phyloP scores from a whole-genome alignment of 2,113 vertebrate genomes.

The Sinocyclocheilus maitianheensis region DNA sequence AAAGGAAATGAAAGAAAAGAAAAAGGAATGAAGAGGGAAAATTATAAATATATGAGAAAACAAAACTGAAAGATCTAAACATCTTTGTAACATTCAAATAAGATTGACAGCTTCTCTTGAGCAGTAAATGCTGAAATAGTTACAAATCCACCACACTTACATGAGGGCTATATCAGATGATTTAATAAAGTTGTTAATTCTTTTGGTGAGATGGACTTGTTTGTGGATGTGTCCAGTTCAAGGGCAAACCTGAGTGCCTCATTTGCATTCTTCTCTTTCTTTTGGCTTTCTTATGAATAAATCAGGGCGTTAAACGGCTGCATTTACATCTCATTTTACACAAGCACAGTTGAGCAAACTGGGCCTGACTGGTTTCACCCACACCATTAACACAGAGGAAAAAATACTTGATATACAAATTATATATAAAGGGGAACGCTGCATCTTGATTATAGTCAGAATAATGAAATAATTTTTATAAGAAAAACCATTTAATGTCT shows the following conservation, averaged over 20 bases:
- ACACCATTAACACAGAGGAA: slow-evolving; percentile 39
- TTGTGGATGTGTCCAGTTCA: slow-evolving; percentile 66
- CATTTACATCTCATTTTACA: slow-evolving; percentile 76
- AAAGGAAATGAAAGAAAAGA: background rate
- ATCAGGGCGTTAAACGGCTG: slow-evolving; percentile 63
- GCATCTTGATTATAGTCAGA: background rate
- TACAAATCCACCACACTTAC: slow-evolving; percentile 35
- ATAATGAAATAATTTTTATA: slow-evolving; percentile 1
- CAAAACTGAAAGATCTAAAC: background rate
- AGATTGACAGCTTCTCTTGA: slow-evolving; percentile 5
- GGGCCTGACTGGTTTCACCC: slow-evolving; percentile 48
- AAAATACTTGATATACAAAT: slow-evolving; percentile 27
- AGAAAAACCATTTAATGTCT: slow-evolving; percentile 9
- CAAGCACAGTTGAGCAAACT: slow-evolving; percentile 29
- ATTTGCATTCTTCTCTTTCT: slow-evolving; percentile 69
- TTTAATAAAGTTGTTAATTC: slow-evolving; percentile 73
- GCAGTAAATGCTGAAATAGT: slow-evolving; percentile 32
- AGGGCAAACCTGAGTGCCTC: slow-evolving; percentile 64
- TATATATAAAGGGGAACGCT: background rate
- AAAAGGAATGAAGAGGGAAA: background rate
- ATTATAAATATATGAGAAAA: background rate
- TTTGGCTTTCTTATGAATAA: slow-evolving; percentile 71
- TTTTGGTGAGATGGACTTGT: slow-evolving; percentile 67
- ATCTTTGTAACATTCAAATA: background rate
- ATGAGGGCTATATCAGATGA: slow-evolving; percentile 60